Conservation (phyloP, 2,888 invertebrate genomes). For the Mythimna loreyi region DNA sequence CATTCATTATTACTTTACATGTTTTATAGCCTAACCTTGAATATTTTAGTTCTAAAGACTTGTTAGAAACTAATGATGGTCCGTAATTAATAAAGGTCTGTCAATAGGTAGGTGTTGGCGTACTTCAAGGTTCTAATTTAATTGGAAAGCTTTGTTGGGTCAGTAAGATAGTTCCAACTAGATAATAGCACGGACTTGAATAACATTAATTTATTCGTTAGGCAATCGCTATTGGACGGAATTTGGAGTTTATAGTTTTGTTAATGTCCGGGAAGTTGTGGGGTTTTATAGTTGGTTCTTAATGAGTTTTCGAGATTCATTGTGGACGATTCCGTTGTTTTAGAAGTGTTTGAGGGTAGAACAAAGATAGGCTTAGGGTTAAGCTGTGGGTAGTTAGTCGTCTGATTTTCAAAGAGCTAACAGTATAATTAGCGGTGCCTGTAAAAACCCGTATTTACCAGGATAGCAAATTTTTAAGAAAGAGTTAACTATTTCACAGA, state of each 20-base stretch:
- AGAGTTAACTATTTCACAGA: too few relatives aligned
- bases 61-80: slow-evolving; percentile 12
- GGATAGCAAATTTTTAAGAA: too few relatives aligned
- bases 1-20: background rate
- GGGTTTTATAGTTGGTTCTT: background rate
- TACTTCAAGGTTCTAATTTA: slow-evolving; percentile 18
- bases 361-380: background rate
- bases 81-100: slow-evolving; percentile 21
- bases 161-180: slow-evolving; percentile 17
- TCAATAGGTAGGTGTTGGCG: slow-evolving; percentile 21
- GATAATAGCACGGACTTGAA: slow-evolving; percentile 16
- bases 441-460: too few relatives aligned
- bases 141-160: slow-evolving; percentile 39
- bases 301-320: background rate
- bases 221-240: background rate
- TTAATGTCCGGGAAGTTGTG: background rate
- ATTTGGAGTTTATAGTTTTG: background rate
- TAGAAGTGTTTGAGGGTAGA: background rate
- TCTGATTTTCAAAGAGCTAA: too few relatives aligned
- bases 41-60: slow-evolving; percentile 8
- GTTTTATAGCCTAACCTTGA: background rate
- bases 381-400: too few relatives aligned
- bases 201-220: slow-evolving; percentile 22
- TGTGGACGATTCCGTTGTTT: background rate
- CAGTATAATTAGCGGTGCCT: too few relatives aligned